Evolutionary conservation across 2,888 invertebrate genomes (phyloP), one percentile per base, ranked within the genome.

Genomic region (Campaea margaritaria): DNA sequence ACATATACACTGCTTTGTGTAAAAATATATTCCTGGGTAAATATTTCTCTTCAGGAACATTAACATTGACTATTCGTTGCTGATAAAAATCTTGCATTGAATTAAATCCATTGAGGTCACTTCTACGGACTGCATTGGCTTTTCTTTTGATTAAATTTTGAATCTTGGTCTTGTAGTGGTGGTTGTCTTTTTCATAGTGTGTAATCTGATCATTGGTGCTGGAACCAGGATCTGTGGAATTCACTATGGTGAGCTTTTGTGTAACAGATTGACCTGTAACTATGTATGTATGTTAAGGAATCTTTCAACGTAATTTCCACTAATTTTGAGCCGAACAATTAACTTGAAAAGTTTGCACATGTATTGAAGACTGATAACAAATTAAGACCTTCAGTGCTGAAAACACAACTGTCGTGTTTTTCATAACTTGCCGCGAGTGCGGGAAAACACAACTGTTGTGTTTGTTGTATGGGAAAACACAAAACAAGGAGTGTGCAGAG

Each of bases 1-100:
- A 52, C 2, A 71, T 69, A 69, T 89, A 90, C n/a, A 59, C 64
- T 8, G 76, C 60, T 50, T 83, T 83, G 55, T 80, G 83, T n/a
- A 87, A 73, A 53, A 74, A 77, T 49, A 91, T 74, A 65, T 83
- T 84, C 62, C 78, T 70, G 9, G 91, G 91, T 51, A 91, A 67
- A 47, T 73, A 75, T 52, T 76, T 58, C 58, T 79, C 79, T 3
- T 81, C 76, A 1, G 91, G 89, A 5, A 76, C 80, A 48, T 79
- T 80, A 0, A 89, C 55, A 21, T 75, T 76, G 1, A 85, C 75
- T n/a, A 75, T 52, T 28, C 73, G 67, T 60, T 81, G 76, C 45
- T 78, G 70, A 15, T 70, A 76, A n/a, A 87, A 67, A 55, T 86
- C 82, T 16, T 90, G 87, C 39, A 91, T 51, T 52, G 70, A 72